Evolutionary conservation across 2,113 vertebrate species (phyloP), one percentile per base, ranked within the genome.

Genomic region (Grantiella picta): DNA sequence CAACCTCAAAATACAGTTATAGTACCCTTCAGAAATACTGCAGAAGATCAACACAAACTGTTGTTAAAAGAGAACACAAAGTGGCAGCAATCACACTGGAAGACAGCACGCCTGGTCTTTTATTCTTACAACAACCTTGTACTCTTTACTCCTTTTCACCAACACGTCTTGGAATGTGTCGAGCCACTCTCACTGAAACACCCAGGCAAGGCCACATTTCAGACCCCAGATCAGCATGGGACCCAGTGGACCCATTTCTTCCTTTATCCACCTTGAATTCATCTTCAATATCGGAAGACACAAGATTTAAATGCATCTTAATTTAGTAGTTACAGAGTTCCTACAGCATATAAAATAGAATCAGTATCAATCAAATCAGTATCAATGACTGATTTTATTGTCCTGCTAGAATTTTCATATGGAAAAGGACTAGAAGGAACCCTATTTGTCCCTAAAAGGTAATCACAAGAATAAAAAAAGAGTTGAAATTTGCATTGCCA

Each of bases 141-240:
- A 1, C 25, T 44, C 29, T 29, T 40, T 12, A 2, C 3, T n/a
- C 27, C 36, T 76, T 59, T 18, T 22, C 36, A 36, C 5, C 40
- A 57, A 36, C 45, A 19, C 18, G 5, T 7, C 22, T 45, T 9
- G 35, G 22, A 27, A 15, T 0, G 1, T 12, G 25, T 21, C 57
- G 21, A 60, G 53, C 27, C 6, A 3, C 31, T 72, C 68, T 15
- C 25, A 31, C 15, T 19, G 16, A 10, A 20, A 27, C 21, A 35
- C 35, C 28, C 0, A 2, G 35, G 13, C 33, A 23, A 45, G 35
- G 35, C 31, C 35, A 36, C 0, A 0, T 21, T 8, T 42, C 5
- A 52, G 36, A 47, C 3, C 9, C 23, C 36, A 23, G 11, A 19
- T 9, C 13, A 66, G 40, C 15, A 25, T 1, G 2, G 44, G 19